These are phyloP conservation scores for Lamellibrachia luymesi DNA, from an alignment of 1,140 invertebrate genomes.

Conservation along the genomic window DNA sequence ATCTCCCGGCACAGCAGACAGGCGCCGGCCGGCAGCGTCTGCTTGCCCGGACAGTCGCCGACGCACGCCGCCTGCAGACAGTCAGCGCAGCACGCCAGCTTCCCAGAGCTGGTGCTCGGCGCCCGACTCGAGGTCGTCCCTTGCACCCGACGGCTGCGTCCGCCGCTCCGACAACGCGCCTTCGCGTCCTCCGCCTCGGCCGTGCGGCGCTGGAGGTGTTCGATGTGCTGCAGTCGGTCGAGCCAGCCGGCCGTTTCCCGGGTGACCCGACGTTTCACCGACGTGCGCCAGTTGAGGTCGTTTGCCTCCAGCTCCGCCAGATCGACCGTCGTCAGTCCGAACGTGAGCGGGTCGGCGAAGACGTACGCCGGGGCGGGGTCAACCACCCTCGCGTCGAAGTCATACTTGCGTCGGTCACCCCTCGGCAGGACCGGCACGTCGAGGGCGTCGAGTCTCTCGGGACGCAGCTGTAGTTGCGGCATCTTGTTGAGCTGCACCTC, in stretches of 20 bases:
- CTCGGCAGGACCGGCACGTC: not conserved
- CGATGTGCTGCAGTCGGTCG: conserved; percentile 45
- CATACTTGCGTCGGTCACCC: conserved; percentile 11
- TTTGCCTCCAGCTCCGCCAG: conserved; percentile 33
- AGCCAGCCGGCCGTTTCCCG: conserved; percentile 31
- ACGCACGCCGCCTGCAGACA: conserved; percentile 47
- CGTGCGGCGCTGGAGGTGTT: conserved; percentile 45
- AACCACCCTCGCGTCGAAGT: conserved; percentile 12
- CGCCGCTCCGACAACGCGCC: conserved; percentile 1
- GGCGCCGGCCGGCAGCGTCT: conserved; percentile 25
- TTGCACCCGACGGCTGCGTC: not conserved
- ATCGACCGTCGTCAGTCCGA: conserved; percentile 34
- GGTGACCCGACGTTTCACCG: conserved; percentile 12
- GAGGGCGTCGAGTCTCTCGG: not conserved
- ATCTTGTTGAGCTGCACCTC: not conserved
- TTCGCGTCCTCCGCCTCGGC: conserved; percentile 42
- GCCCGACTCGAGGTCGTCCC: conserved; percentile 20
- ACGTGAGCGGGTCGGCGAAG: conserved; percentile 35
- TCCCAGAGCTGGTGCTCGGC: conserved; percentile 31
- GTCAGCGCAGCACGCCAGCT: conserved; percentile 40
- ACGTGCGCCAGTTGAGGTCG: conserved; percentile 25
- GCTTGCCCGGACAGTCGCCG: conserved; percentile 49
- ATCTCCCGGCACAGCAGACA: conserved; percentile 42
- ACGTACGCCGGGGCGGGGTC: conserved; percentile 41
- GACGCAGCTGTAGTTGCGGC: not conserved